Evolutionary conservation across 2,113 vertebrate genomes (phyloP).

Genomic region (Suricata suricatta): DNA sequence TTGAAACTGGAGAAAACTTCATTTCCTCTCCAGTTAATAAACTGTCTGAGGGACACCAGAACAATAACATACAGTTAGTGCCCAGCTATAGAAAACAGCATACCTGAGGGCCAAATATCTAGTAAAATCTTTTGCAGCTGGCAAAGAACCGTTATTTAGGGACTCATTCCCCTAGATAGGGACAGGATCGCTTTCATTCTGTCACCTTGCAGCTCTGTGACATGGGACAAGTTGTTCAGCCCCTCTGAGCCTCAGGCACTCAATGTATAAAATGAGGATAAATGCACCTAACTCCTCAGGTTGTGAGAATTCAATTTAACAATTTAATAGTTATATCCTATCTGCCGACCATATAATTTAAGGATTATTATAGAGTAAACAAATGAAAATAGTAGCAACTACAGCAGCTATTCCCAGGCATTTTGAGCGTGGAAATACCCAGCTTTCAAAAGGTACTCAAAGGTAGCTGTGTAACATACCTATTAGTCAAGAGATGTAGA

Average conservation of each 20-base stretch:
- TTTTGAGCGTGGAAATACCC: background rate
- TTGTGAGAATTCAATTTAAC: background rate
- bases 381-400: background rate
- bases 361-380: background rate
- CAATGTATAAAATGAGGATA: background rate
- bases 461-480: background rate
- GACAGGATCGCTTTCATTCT: background rate
- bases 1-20: background rate
- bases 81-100: constrained; percentile 21
- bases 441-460: background rate
- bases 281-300: background rate
- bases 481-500: background rate
- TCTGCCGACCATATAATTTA: background rate
- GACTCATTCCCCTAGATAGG: background rate
- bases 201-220: background rate
- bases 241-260: background rate
- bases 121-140: background rate
- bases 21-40: background rate
- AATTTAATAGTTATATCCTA: background rate
- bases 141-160: background rate
- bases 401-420: background rate
- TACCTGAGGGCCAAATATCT: background rate
- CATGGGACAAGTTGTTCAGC: background rate
- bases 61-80: constrained; percentile 34
- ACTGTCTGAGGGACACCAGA: background rate